Evolutionary conservation across 2,797 vertebrate species (phyloP), one percentile per base, ranked within the genome.

Genomic region (Falco naumanni): DNA sequence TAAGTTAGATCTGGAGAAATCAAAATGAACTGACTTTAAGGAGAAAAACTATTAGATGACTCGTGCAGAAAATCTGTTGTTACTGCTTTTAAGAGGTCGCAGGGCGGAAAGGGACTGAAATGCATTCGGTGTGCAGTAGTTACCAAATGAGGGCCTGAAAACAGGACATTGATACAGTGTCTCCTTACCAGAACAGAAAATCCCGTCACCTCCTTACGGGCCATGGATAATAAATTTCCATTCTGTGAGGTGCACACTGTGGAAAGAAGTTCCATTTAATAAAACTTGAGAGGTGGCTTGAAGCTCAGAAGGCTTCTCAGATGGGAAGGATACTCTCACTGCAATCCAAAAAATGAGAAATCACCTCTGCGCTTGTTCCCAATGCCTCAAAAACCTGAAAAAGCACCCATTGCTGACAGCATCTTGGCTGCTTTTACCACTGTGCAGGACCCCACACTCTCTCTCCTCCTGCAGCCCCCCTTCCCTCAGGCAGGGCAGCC

Each of bases 391-490:
- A 84, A 72, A 51, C 17, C 26, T 51, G 50, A 13, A 43, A 51
- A 69, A 28, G 21, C 5, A 9, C 17, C 25, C 16, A 11, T 83
- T 78, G 74, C 50, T 84, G 39, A 6, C n/a, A 72, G 9, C 2
- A 24, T 16, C 61, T 41, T 2, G 1, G 8, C 59, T 72, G 2
- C 3, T 56, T 18, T 75, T 47, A 4, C 9, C n/a, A 43, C 28
- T 2, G 10, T 18, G 26, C 21, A 13, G n/a, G 57, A 34, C 16
- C 59, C 8, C 22, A 1, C 2, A 5, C 11, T 51, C 5, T 20
- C 29, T 7, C 9, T 26, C 45, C 24, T 31, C 28, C 47, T 51
- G 16, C 25, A 7, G 45, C 18, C 64, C 12, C 18, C 16, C 7
- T 4, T 37, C 15, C 5, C 11, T 33, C 29, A 18, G 54, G n/a